A percentile compares a stretch with the other conserved stretches of the same genome.
phyloP scores from a whole-genome alignment of 2,888 invertebrate genomes.

The Chelonus formosanus region DNA sequence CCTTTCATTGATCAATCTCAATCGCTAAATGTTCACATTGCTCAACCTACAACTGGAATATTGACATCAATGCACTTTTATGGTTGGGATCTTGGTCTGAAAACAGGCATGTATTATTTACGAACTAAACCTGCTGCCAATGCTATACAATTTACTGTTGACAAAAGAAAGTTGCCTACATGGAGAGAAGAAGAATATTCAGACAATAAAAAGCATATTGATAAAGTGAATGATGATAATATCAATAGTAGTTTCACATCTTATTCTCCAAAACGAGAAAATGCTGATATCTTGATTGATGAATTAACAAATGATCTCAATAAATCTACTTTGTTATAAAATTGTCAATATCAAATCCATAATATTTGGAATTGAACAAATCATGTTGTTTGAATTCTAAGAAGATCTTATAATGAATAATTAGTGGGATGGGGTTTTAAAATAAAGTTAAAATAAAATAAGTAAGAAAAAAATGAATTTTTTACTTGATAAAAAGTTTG shows the following conservation, averaged over 20 bases:
- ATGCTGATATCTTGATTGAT: too few species aligned
- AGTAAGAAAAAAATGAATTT: too few species aligned
- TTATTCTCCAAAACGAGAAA: too few species aligned
- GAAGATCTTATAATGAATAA: too few species aligned
- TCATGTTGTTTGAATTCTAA: too few species aligned
- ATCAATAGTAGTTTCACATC: neutral
- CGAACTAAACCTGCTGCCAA: conserved; percentile 95
- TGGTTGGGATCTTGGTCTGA: conserved; percentile 95
- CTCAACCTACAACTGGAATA: conserved; percentile 91
- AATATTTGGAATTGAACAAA: too few species aligned
- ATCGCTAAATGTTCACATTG: conserved; percentile 96
- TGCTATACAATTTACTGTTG: conserved; percentile 97
- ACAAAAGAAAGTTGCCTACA: conserved; percentile 75
- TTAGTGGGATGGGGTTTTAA: too few species aligned
- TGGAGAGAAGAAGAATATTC: conserved; percentile 49
- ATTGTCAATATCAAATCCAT: too few species aligned
- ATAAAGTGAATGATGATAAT: conserved; percentile 66
- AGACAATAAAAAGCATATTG: neutral
- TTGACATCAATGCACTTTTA: conserved; percentile 98
- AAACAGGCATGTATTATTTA: conserved; percentile 99
- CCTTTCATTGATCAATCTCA: conserved; percentile 99
- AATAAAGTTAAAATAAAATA: too few species aligned
- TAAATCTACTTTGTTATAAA: too few species aligned
- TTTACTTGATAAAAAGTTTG: too few species aligned
- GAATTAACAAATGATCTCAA: too few species aligned